phyloP scores from a whole-genome alignment of 1,140 invertebrate species.

The Scylla paramamosain region DNA sequence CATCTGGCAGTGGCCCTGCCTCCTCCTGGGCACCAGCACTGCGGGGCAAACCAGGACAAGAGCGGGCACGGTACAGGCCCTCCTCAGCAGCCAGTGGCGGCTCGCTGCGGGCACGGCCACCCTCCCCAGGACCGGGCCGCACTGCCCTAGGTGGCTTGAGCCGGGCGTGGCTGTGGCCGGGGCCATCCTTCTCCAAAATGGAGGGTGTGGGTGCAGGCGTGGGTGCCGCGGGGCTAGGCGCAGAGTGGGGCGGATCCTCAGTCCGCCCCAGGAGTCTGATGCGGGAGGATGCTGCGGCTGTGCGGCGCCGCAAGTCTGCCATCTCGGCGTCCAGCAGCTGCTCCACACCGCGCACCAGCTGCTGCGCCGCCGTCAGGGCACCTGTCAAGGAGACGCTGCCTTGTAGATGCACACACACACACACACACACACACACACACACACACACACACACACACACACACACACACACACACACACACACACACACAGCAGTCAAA shows the following conservation, averaged over 20 bases:
- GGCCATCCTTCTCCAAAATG: conserved; percentile 45
- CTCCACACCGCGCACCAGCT: conserved; percentile 58
- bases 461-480: not conserved
- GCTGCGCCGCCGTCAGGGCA: not conserved
- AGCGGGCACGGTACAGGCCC: conserved; percentile 69
- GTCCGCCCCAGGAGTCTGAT: conserved; percentile 64
- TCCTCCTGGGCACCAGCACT: conserved; percentile 46
- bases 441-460: not conserved
- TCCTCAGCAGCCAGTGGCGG: conserved; percentile 66
- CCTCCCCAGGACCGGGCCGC: not conserved
- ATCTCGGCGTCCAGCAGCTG: conserved; percentile 74
- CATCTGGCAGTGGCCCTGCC: conserved; percentile 53
- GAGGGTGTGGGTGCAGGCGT: conserved; percentile 59
- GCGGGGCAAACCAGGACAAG: conserved; percentile 65
- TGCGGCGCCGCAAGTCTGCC: conserved; percentile 65
- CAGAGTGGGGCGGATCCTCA: conserved; percentile 50
- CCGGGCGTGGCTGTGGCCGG: not conserved
- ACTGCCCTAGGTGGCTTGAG: not conserved
- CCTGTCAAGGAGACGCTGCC: no score
- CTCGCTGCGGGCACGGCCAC: conserved; percentile 65
- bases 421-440: not conserved
- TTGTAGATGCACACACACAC: not conserved
- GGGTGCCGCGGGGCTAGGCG: conserved; percentile 38
- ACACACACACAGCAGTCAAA: not conserved
- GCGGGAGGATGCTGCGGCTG: conserved; percentile 66